phyloP scores from a whole-genome alignment of 2,113 vertebrate species.

The Callipepla squamata region DNA sequence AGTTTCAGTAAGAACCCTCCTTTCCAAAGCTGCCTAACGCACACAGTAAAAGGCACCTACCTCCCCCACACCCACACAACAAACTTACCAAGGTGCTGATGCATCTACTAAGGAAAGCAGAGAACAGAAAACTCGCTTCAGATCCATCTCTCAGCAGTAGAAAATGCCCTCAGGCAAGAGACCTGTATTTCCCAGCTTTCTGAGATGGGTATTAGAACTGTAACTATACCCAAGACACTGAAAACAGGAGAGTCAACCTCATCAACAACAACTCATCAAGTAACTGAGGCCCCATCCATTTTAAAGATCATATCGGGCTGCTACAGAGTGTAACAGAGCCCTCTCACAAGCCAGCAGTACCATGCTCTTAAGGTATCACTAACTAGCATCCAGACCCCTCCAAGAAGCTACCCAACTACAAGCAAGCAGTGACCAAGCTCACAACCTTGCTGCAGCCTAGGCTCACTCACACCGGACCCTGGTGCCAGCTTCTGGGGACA shows the following conservation, averaged over 20 bases:
- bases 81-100: background rate
- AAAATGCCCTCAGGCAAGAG: background rate
- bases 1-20: background rate
- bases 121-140: background rate
- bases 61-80: background rate
- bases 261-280: background rate
- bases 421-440: background rate
- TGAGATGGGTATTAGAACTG: background rate
- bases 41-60: background rate
- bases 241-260: background rate
- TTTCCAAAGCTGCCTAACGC: background rate
- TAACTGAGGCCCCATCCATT: background rate
- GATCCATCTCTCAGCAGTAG: background rate
- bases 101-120: background rate
- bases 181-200: background rate
- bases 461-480: background rate
- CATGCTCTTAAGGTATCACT: background rate
- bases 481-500: background rate
- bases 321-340: background rate
- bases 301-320: background rate
- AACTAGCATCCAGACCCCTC: background rate
- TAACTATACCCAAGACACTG: background rate
- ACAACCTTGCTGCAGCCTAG: background rate
- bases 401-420: background rate
- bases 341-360: background rate